phyloP scores from a whole-genome alignment of 2,113 vertebrate species.

The Callithrix jacchus region DNA sequence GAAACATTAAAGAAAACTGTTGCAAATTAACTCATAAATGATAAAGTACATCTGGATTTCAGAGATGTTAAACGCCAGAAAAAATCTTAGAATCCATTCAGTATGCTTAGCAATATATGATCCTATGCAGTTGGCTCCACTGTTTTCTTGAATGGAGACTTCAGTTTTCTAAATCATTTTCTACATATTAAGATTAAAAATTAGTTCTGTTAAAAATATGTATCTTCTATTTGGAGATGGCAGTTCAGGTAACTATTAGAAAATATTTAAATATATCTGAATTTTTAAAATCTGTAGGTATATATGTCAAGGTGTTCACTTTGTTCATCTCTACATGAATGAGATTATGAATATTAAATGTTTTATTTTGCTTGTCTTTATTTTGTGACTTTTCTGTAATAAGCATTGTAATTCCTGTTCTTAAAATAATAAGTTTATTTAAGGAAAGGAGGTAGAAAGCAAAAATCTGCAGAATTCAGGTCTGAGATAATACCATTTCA shows the following conservation, averaged over 20 bases:
- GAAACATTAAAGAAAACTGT: neutral
- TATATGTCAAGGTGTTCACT: neutral
- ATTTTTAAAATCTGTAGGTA: neutral
- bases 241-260: neutral
- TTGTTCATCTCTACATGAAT: neutral
- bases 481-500: neutral
- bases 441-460: neutral
- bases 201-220: neutral
- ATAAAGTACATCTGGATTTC: neutral
- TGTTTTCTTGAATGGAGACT: slow-evolving; percentile 1
- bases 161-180: neutral
- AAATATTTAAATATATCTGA: neutral
- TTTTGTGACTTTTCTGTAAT: slow-evolving; percentile 16
- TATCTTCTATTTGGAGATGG: neutral
- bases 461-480: neutral
- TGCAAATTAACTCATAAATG: neutral
- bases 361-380: slow-evolving; percentile 14
- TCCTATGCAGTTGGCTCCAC: neutral
- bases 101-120: neutral
- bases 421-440: slow-evolving; percentile 43
- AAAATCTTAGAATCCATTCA: neutral
- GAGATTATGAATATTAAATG: neutral
- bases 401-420: slow-evolving; percentile 18
- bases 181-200: neutral
- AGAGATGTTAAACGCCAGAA: neutral